A percentile compares a stretch with the other conserved stretches of the same genome.
phyloP scores from a whole-genome alignment of 2,888 invertebrate species.

The Caenorhabditis sp. region DNA sequence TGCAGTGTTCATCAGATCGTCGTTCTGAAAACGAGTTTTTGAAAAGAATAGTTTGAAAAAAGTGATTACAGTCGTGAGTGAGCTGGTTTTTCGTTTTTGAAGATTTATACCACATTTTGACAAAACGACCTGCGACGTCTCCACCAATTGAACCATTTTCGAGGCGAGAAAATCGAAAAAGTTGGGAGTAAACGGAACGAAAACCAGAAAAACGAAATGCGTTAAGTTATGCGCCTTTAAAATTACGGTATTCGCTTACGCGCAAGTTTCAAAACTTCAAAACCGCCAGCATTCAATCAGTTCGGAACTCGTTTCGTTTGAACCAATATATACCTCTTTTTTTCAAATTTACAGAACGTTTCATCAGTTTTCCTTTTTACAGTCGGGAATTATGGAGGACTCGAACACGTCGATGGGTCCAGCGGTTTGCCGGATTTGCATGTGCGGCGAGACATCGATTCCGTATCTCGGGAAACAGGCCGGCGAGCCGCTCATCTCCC shows the following conservation, averaged over 20 bases:
- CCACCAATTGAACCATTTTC: conserved; percentile 11
- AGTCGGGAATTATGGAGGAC: conserved; percentile 34
- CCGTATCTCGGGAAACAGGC: conserved; percentile 62
- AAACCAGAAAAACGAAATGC: neutral
- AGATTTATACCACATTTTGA: neutral
- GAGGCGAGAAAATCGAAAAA: neutral
- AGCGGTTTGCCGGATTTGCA: conserved; percentile 82
- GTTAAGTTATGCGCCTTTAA: conserved; percentile 11
- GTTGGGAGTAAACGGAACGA: neutral
- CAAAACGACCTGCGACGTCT: neutral
- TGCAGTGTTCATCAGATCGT: conserved; percentile 31
- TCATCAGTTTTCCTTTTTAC: neutral
- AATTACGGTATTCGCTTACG: neutral
- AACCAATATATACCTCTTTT: neutral
- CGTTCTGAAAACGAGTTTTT: conserved; percentile 1
- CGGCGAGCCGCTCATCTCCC: conserved; percentile 82
- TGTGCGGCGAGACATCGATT: conserved; percentile 81
- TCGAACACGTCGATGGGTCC: conserved; percentile 58
- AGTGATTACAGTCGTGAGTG: neutral
- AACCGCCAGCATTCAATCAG: neutral
- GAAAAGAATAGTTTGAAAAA: no score
- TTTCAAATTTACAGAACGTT: neutral
- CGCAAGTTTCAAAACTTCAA: neutral
- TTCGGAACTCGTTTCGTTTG: neutral
- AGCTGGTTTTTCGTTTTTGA: conserved; percentile 2